Base-by-base conservation (phyloP, 37 sponge, comb jelly and placozoan species). In the Trichoplax adhaerens region DNA sequence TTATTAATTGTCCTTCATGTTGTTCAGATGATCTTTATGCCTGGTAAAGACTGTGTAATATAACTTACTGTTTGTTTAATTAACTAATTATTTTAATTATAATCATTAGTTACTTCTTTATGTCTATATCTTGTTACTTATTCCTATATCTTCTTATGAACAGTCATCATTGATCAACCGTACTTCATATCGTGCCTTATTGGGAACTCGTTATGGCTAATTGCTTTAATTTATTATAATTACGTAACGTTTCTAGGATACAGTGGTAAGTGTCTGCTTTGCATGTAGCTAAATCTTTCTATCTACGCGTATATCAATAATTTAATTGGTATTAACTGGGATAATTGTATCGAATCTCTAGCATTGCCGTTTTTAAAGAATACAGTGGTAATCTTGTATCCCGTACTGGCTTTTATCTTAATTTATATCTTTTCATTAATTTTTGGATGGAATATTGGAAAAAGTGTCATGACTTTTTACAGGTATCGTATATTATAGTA, bases 211-310 rank as follows among this genome's bases (percentile, higher is more conserved):
- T 53, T 91, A 57, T 95, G 98, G 98, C 69, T 87, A 58, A 46
- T 81, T 4, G 86, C 80, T 3, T 29, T 88, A 6, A 29, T 62
- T 54, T 83, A 83, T 76, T 95, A 95, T 73, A 65, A 84, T 58
- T 95, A 91, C 72, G 81, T 91, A 68, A 87, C 91, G 46, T 95
- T 95, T 71, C 80, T 95, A 54, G 98, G 98, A 56, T 95, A 91
- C 77, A 82, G 76, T 55, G 65, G 87, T 87, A 47, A 71, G 76
- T 77, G 57, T 54, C 50, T 5, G 47, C 2, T 12, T 29, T 4
- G 29, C 5, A 49, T 10, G 10, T 12, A 12, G 12, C 62, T 60
- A 60, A 64, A 49, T 3, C 48, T 49, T 50, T 3, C 3, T 49
- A 64, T 49, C 3, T 69, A 7, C 46, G 71, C 6, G 71, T 52